Conservation (phyloP, 30 jellyfish, hydroid and myxozoan species). For the Haliclystus octoradiatus region DNA sequence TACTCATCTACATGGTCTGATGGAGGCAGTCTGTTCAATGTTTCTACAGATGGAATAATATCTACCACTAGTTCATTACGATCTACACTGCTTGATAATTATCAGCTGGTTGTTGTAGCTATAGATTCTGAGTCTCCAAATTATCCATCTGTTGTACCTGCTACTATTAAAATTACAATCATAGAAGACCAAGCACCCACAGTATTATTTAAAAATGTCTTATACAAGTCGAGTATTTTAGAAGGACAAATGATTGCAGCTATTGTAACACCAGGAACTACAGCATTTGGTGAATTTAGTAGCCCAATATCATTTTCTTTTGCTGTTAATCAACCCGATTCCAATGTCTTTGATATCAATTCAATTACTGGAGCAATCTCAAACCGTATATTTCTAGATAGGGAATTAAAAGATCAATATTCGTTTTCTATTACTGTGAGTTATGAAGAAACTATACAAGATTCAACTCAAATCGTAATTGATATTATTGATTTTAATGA, state of each 20-base stretch:
- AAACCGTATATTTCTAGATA: neutral
- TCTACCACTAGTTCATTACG: neutral
- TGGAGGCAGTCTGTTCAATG: neutral
- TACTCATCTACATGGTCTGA: neutral
- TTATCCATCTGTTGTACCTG: neutral
- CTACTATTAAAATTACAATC: neutral
- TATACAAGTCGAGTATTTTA: no score
- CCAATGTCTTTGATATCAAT: neutral
- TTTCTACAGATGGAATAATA: neutral
- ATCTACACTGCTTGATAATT: neutral
- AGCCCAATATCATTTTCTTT: neutral
- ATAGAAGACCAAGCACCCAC: neutral
- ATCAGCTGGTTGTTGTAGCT: neutral
- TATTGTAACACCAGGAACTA: neutral
- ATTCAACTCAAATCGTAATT: neutral
- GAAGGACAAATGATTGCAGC: neutral
- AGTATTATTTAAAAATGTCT: neutral
- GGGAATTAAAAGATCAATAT: neutral
- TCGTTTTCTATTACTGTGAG: neutral
- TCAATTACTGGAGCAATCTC: neutral
- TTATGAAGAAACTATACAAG: neutral
- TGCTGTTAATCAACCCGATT: neutral
- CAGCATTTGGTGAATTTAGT: neutral
- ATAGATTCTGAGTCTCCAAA: neutral
- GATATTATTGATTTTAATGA: neutral